Evolutionary conservation across 2,888 invertebrate genomes (phyloP).

Genomic region (Cybosia mesomella): DNA sequence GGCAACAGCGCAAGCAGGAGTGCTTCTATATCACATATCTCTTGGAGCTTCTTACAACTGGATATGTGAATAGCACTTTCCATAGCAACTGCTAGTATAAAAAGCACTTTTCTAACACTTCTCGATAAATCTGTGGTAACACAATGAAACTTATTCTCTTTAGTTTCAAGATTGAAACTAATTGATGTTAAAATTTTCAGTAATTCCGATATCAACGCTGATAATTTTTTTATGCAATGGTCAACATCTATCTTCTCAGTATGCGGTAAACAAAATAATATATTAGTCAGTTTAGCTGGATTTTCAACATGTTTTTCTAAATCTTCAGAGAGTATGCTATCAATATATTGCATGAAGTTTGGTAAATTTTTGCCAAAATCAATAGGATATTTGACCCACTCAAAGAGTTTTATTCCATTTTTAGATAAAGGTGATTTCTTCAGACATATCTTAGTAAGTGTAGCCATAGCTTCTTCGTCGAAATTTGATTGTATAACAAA

Average conservation of each 20-base stretch:
- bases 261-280: conserved; percentile 87
- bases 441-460: conserved; percentile 89
- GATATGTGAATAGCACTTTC: conserved; percentile 88
- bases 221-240: conserved; percentile 64
- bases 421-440: conserved; percentile 89
- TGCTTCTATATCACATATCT: conserved; percentile 76
- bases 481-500: conserved; percentile 86
- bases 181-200: conserved; percentile 59
- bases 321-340: conserved; percentile 67
- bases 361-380: conserved; percentile 82
- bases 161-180: conserved; percentile 68
- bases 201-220: conserved; percentile 69
- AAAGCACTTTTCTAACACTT: conserved; percentile 79
- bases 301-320: conserved; percentile 71
- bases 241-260: conserved; percentile 78
- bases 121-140: conserved; percentile 67
- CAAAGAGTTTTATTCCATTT: conserved; percentile 86
- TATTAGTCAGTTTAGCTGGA: conserved; percentile 78
- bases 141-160: conserved; percentile 67
- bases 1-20: conserved; percentile 79
- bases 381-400: conserved; percentile 90
- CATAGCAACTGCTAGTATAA: conserved; percentile 86
- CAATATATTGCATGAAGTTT: conserved; percentile 74
- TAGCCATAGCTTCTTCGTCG: conserved; percentile 84
- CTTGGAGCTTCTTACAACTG: conserved; percentile 77